Conservation (phyloP, 2,888 invertebrate genomes). For the Trichacis sp. region DNA sequence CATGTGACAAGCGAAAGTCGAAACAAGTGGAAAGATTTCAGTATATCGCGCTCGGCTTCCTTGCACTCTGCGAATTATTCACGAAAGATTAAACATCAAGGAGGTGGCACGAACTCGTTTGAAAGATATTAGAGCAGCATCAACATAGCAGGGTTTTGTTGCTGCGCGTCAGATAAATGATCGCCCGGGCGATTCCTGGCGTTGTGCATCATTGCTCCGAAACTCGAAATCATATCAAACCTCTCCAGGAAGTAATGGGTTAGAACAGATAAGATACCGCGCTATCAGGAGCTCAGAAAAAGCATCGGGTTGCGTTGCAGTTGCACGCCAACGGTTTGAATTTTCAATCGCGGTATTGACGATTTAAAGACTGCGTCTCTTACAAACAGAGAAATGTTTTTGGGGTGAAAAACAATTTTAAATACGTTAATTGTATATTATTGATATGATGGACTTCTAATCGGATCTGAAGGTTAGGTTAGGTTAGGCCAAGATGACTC, state of each 20-base stretch:
- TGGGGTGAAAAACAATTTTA: no score
- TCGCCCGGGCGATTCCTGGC: no score
- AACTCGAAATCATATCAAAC: constrained; percentile 19
- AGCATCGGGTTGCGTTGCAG: neutral
- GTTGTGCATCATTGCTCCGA: constrained; percentile 21
- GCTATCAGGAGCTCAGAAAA: constrained; percentile 55
- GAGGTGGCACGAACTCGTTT: constrained; percentile 59
- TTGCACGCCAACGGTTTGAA: neutral
- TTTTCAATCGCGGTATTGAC: no score
- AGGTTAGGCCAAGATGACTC: no score
- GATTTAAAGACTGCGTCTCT: no score
- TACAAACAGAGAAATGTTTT: no score
- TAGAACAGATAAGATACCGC: constrained; percentile 57
- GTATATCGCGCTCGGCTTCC: constrained; percentile 11
- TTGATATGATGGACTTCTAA: no score
- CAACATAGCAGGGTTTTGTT: constrained; percentile 56
- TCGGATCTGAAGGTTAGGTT: no score
- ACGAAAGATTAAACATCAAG: constrained; percentile 54
- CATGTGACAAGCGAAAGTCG: no score
- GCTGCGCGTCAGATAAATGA: constrained; percentile 17
- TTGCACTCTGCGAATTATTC: constrained; percentile 22
- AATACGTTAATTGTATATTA: no score
- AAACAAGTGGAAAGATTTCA: neutral
- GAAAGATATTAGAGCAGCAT: constrained; percentile 64
- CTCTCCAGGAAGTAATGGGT: constrained; percentile 59